These are phyloP conservation scores for Andrena marginata DNA, from an alignment of 2,888 invertebrate species.

Conservation along the genomic window DNA sequence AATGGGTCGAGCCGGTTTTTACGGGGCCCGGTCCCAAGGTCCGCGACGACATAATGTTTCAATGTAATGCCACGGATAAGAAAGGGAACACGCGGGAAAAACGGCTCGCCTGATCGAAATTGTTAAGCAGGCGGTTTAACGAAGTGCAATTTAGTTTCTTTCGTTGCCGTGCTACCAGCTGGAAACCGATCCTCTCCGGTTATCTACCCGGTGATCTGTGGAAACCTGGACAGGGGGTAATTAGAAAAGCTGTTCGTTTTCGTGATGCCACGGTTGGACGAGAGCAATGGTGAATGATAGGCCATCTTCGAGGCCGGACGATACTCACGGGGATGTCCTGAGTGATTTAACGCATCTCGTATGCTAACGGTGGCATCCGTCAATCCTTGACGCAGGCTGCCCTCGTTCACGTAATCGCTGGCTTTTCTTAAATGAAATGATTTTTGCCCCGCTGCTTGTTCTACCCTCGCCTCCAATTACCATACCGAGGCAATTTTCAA, in stretches of 20 bases:
- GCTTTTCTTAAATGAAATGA: constrained; percentile 23
- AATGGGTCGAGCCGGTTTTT: constrained; percentile 44
- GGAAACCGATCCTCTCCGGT: constrained; percentile 31
- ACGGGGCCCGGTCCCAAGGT: constrained; percentile 24
- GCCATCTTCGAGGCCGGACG: constrained; percentile 27
- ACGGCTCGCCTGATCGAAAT: constrained; percentile 45
- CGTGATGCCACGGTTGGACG: constrained; percentile 20
- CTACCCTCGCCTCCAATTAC: background rate
- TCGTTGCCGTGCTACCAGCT: constrained; percentile 38
- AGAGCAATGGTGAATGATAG: constrained; percentile 39
- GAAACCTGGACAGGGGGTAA: constrained; percentile 43
- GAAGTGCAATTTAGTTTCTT: constrained; percentile 57
- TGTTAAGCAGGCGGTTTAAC: constrained; percentile 50
- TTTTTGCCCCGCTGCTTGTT: background rate
- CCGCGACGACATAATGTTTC: constrained; percentile 48
- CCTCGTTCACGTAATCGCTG: constrained; percentile 26
- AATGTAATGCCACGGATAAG: constrained; percentile 51
- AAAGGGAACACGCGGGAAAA: constrained; percentile 38
- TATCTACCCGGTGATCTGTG: constrained; percentile 47
- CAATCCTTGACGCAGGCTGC: constrained; percentile 6
- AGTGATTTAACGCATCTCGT: constrained; percentile 43
- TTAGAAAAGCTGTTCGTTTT: constrained; percentile 47
- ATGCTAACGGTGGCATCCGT: constrained; percentile 38
- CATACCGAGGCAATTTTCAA: constrained; percentile 27
- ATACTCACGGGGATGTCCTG: constrained; percentile 22